Conservation (phyloP, 2,113 vertebrate genomes). For the Carlito syrichta region DNA sequence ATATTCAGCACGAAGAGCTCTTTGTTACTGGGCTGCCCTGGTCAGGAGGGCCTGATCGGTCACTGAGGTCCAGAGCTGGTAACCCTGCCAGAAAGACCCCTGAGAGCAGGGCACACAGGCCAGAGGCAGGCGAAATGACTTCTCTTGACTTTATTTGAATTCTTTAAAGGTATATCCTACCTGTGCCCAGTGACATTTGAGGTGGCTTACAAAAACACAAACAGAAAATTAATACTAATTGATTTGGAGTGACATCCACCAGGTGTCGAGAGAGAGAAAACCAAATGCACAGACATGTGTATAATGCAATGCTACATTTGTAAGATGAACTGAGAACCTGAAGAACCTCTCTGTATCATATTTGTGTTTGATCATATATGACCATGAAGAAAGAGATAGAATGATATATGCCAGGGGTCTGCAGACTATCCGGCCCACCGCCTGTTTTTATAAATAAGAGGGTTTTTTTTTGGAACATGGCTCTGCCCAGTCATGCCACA, state of each 20-base stretch:
- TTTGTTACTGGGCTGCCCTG: fast-evolving
- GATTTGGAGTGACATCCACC: not conserved
- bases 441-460: not conserved
- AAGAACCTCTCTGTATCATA: fast-evolving
- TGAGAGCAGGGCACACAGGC: not conserved
- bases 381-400: not conserved
- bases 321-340: not conserved
- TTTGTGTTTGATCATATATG: not conserved
- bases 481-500: not conserved
- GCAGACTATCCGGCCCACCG: fast-evolving
- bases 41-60: fast-evolving
- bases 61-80: not conserved
- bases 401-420: fast-evolving
- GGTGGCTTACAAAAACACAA: not conserved
- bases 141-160: not conserved
- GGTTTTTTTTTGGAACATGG: not conserved
- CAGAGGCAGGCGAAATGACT: not conserved
- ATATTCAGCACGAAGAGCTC: not conserved
- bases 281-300: not conserved
- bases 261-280: not conserved
- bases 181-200: not conserved
- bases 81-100: not conserved
- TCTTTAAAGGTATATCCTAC: fast-evolving
- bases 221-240: not conserved
- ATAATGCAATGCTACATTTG: not conserved